Evolutionary conservation across 2,888 invertebrate species (phyloP), one percentile per base, ranked within the genome.

Genomic region (Ormyrus pomaceus): DNA sequence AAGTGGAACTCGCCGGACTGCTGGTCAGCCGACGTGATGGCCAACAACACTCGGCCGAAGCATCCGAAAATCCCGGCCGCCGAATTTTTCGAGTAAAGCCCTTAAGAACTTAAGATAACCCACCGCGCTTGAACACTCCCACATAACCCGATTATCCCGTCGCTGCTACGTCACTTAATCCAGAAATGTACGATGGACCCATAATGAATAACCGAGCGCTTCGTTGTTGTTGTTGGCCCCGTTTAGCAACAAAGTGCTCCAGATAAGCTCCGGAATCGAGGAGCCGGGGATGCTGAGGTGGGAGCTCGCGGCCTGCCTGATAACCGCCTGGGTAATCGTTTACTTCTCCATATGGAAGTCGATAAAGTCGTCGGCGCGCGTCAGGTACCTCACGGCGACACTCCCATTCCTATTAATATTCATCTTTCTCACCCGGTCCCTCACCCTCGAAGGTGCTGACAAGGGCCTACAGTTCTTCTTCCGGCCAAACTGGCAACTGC

Each of bases 291-390:
- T 92, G 83, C 92, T 98, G 89, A 93, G 97, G 86, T 97, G 97
- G 96, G 97, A 98, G 88, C 91, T 98, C 81, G 95, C 97, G 51
- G 95, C 97, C 68, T 97, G 98, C 88, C 93, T 98, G 77, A 93
- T 98, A 73, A 95, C 96, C 86, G 97, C 98, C 83, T 99, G 98
- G 98, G 93, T 98, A 83, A 92, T 98, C 86, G 97, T 98, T 75
- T 99, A 98, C 92, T 97, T 98, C 91, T 97, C 98, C 84, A 95
- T 98, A 71, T 98, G 98, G 97, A 98, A 98, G 92, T 98, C 98
- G 83, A 96, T 98, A 81, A 96, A 96, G 90, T 97, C 97, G n/a
- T 97, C 97, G 70, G 96, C 96, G 55, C 90, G 94, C 93, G 94
- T 97, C 74, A 95, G 98, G 84, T 98, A 98, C 91, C 95, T 98